Conservation (phyloP, 2,113 vertebrate species). For the Hydrochoerus hydrochaeris region DNA sequence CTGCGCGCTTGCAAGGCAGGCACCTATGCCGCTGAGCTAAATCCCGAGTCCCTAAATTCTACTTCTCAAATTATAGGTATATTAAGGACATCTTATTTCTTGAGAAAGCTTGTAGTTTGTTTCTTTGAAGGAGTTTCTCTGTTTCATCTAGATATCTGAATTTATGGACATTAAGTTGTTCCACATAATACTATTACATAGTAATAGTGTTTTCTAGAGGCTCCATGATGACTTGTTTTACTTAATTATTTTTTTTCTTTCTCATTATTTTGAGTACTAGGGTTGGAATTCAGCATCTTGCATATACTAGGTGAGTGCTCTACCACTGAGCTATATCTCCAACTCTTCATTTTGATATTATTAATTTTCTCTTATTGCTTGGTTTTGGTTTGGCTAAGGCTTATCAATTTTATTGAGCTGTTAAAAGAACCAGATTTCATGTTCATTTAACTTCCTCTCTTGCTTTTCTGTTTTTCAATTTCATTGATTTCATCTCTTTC, state of each 20-base stretch:
- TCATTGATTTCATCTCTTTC: slow-evolving; percentile 28
- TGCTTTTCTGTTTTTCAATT: slow-evolving; percentile 37
- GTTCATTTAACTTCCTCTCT: slow-evolving; percentile 19
- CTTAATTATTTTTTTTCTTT: background rate
- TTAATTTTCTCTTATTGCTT: background rate
- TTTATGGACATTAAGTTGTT: background rate
- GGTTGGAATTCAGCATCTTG: background rate
- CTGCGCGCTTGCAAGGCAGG: too few relatives aligned
- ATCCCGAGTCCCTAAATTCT: too few relatives aligned
- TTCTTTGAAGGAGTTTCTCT: background rate
- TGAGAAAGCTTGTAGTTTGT: background rate
- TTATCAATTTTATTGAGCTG: slow-evolving; percentile 34
- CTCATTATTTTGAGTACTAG: background rate
- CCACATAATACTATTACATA: background rate
- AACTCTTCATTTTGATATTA: background rate
- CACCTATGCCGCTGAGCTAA: too few relatives aligned
- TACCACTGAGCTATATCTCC: background rate
- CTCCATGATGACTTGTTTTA: background rate
- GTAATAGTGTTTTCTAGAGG: background rate
- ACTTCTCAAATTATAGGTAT: slow-evolving; percentile 1
- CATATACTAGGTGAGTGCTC: background rate
- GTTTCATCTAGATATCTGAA: background rate
- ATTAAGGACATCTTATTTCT: background rate
- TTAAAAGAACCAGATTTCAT: background rate
- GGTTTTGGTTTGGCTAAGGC: background rate